Conservation (phyloP, 1,140 invertebrate genomes). For the Rhysida immarginata region DNA sequence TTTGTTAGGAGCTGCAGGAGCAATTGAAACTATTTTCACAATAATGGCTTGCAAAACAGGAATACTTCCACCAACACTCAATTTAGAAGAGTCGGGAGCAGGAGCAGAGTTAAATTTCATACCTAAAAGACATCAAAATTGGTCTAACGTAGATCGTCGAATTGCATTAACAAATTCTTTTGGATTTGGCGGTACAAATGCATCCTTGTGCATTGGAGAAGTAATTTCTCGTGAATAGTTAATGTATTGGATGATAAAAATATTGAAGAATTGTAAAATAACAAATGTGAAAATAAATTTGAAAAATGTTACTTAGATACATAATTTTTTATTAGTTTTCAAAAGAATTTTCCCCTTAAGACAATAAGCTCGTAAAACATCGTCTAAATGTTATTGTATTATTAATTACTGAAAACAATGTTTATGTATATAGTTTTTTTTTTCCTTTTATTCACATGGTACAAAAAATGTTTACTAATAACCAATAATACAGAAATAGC, state of each 20-base stretch:
- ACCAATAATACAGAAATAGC: too few relatives aligned
- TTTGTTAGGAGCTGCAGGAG: constrained; percentile 85
- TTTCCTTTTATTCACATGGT: too few relatives aligned
- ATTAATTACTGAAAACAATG: too few relatives aligned
- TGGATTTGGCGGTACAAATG: constrained; percentile 97
- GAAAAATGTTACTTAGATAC: too few relatives aligned
- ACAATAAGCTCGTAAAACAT: too few relatives aligned
- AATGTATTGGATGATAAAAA: neutral
- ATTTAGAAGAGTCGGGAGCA: constrained; percentile 50
- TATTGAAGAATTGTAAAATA: too few relatives aligned
- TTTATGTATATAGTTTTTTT: too few relatives aligned
- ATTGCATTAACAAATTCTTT: constrained; percentile 95
- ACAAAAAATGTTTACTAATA: too few relatives aligned
- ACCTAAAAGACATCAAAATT: constrained; percentile 39
- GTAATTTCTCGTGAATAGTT: neutral
- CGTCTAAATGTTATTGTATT: too few relatives aligned
- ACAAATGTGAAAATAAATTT: too few relatives aligned
- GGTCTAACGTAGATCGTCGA: constrained; percentile 35
- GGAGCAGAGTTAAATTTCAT: constrained; percentile 52
- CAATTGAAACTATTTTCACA: constrained; percentile 77
- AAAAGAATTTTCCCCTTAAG: too few relatives aligned
- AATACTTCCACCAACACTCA: constrained; percentile 75
- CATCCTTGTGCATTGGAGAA: constrained; percentile 59
- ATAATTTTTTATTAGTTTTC: too few relatives aligned
- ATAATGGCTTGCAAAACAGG: constrained; percentile 56